phyloP scores from a whole-genome alignment of 1,140 invertebrate species.

The Battus philenor region DNA sequence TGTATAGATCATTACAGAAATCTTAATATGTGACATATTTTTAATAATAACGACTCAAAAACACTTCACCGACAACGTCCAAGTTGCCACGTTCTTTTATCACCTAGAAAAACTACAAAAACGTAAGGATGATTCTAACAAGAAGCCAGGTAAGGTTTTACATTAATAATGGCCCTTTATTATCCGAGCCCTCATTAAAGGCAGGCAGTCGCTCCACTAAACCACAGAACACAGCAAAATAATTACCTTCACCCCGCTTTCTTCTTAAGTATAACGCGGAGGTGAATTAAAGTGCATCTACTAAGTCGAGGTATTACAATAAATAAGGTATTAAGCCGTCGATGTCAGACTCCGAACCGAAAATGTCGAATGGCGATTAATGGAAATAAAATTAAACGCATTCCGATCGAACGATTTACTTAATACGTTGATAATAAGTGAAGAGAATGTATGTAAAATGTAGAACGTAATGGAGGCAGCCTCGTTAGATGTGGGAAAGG shows the following conservation, averaged over 20 bases:
- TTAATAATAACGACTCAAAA: too few relatives aligned
- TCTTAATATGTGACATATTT: too few relatives aligned
- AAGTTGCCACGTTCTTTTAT: neutral
- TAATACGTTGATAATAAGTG: slow-evolving; percentile 67
- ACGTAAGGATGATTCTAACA: slow-evolving; percentile 34
- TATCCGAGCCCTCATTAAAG: slow-evolving; percentile 56
- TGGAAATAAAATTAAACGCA: slow-evolving; percentile 58
- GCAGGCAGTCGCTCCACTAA: slow-evolving; percentile 43
- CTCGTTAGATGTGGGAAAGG: slow-evolving; percentile 70
- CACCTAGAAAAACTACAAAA: too few relatives aligned
- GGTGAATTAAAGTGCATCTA: slow-evolving; percentile 51
- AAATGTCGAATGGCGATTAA: slow-evolving; percentile 60
- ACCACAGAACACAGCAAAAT: slow-evolving; percentile 67
- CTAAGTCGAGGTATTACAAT: slow-evolving; percentile 57
- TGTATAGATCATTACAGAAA: too few relatives aligned
- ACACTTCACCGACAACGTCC: neutral
- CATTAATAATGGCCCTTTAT: slow-evolving; percentile 65
- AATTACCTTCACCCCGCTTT: slow-evolving; percentile 58
- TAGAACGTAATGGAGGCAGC: slow-evolving; percentile 60
- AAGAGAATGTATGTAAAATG: slow-evolving; percentile 60
- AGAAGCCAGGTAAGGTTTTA: slow-evolving; percentile 47
- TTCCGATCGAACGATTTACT: slow-evolving; percentile 55
- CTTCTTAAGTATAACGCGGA: slow-evolving; percentile 63
- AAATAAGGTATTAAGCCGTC: slow-evolving; percentile 54
- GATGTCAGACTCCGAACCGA: slow-evolving; percentile 37